Base-by-base conservation (phyloP, 2,797 vertebrate species). In the Siniperca scherzeri region DNA sequence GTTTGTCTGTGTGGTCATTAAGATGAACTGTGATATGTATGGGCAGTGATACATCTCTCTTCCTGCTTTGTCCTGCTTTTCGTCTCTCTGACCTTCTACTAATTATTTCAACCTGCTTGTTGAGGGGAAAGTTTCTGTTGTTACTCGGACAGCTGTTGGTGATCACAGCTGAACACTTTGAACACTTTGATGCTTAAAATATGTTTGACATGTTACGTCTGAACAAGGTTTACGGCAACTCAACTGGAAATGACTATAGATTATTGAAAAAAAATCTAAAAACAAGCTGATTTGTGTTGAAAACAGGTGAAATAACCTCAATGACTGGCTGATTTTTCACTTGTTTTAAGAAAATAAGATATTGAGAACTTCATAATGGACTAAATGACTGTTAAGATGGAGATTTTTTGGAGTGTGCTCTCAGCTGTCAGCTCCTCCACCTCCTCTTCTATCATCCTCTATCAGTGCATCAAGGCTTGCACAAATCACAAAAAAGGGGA, bases 401-500 rank as follows among this genome's bases (percentile, higher is more conserved):
- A 84, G 80, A 81, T 87, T 78, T 73, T 80, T 42, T 62, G 50
- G 55, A 76, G 46, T 5, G 48, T 21, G 48, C 56, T 42, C 12
- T 77, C 57, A 52, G 46, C 44, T 64, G 53, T 65, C 82, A n/a
- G 19, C 77, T 52, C 50, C 57, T 11, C 73, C 30, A 62, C 64
- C 44, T 55, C 74, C n/a, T 46, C 65, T 36, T 71, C 74, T 44
- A 69, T 82, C 81, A 81, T 81, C 60, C 68, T 80, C 91, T 42
- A 77, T 89, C 89, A 72, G 86, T 25, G 86, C 87, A 82, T 77
- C 30, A 50, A 89, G 87, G 46, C 55, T 81, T 22, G 55, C 78
- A 79, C 92, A 88, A 89, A 91, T 93, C 90, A 84, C 79, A 89
- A 57, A 89, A 82, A 81, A 81, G 64, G 57, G 70, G 78, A 73